phyloP scores from a whole-genome alignment of 2,113 vertebrate species.

The Oceanites oceanicus region DNA sequence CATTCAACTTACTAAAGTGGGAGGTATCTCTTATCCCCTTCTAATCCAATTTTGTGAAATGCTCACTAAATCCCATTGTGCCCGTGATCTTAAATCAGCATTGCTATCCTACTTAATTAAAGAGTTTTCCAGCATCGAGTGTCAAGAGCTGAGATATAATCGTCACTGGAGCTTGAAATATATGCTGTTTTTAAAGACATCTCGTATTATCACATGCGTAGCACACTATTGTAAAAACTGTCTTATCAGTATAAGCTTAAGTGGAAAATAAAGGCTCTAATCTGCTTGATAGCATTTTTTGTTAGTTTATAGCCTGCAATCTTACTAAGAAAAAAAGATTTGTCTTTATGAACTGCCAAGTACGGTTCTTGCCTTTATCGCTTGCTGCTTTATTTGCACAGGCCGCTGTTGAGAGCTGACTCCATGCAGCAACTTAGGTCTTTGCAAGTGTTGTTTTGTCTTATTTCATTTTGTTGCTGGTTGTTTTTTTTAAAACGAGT shows the following conservation, averaged over 20 bases:
- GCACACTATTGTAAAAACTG: conserved; percentile 35
- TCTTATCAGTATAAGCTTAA: conserved; percentile 50
- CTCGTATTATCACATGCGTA: conserved; percentile 20
- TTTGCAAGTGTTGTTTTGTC: neutral
- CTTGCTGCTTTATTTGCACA: neutral
- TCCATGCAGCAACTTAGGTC: neutral
- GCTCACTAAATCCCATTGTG: conserved; percentile 33
- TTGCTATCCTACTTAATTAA: conserved; percentile 36
- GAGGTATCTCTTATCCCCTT: neutral
- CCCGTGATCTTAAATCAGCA: neutral
- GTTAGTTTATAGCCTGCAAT: conserved; percentile 29
- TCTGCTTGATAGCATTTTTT: conserved; percentile 45
- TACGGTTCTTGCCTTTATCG: neutral
- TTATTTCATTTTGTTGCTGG: neutral
- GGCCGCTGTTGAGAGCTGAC: neutral
- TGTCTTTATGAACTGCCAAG: conserved; percentile 30
- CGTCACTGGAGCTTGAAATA: neutral
- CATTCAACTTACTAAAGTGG: neutral
- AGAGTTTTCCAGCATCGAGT: conserved; percentile 18
- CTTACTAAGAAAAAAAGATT: conserved; percentile 51
- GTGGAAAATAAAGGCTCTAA: conserved; percentile 60
- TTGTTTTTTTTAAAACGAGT: neutral
- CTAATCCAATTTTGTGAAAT: conserved; percentile 43
- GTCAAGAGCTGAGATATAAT: conserved; percentile 24
- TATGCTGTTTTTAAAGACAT: neutral